Evolutionary conservation across 2,797 vertebrate genomes (phyloP).

Genomic region (Kryptolebias ocellatus): DNA sequence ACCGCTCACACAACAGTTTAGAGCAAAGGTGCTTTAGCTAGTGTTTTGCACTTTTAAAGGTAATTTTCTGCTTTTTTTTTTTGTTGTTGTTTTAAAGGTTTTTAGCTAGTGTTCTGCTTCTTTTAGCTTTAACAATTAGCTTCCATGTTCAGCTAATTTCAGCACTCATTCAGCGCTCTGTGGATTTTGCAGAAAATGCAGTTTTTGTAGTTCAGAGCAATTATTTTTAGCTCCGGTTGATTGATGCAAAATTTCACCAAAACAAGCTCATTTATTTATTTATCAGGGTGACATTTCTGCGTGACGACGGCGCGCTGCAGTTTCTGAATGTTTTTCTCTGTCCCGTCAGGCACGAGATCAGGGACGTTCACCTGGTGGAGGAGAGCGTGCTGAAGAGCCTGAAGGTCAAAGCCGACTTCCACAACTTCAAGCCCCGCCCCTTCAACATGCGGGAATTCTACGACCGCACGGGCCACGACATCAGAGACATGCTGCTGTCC

Average conservation of each 20-base stretch:
- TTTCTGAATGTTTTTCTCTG: neutral
- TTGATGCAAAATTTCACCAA: slow-evolving; percentile 13
- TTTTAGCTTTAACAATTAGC: no score
- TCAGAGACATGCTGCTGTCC: slow-evolving; percentile 94
- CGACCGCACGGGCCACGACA: slow-evolving; percentile 94
- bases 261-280: slow-evolving; percentile 2
- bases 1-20: no score
- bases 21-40: no score
- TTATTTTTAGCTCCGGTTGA: slow-evolving; percentile 41
- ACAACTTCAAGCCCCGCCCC: slow-evolving; percentile 94
- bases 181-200: no score
- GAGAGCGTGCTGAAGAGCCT: slow-evolving; percentile 94
- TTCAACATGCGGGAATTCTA: slow-evolving; percentile 99
- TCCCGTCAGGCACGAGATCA: slow-evolving; percentile 90
- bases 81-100: no score
- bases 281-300: slow-evolving; percentile 13
- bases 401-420: slow-evolving; percentile 95
- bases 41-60: no score
- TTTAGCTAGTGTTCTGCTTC: no score
- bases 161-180: no score
- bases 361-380: slow-evolving; percentile 93
- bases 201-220: slow-evolving; percentile 2
- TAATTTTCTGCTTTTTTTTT: no score
- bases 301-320: neutral
- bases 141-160: no score